Evolutionary conservation across 2,113 vertebrate genomes (phyloP).

Genomic region (Globicephala melas): DNA sequence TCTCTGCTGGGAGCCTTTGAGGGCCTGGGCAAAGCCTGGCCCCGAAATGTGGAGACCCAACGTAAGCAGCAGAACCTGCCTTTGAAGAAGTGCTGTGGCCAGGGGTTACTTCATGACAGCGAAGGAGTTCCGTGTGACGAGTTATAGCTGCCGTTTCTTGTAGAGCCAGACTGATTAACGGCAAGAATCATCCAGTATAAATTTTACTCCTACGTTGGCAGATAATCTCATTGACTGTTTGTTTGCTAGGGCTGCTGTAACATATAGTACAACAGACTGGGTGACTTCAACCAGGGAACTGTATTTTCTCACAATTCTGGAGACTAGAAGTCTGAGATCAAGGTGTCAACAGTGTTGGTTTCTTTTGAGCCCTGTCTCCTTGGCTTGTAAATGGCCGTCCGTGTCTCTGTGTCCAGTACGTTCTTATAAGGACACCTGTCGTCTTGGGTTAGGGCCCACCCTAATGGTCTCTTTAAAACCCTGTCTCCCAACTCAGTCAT

Average conservation of each 20-base stretch:
- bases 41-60: conserved; percentile 88
- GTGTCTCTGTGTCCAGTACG: not conserved
- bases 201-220: not conserved
- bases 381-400: not conserved
- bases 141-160: not conserved
- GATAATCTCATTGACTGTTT: not conserved
- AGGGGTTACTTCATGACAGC: not conserved
- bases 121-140: not conserved
- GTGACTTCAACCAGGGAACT: not conserved
- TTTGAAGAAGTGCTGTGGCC: not conserved
- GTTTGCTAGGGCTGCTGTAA: not conserved
- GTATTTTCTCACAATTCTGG: not conserved
- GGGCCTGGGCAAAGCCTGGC: conserved; percentile 95
- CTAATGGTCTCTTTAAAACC: not conserved
- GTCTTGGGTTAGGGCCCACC: not conserved
- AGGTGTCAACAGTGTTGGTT: not conserved
- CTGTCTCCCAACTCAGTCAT: not conserved
- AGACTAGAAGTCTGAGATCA: not conserved
- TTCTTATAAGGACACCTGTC: not conserved
- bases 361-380: not conserved
- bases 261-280: not conserved
- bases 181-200: not conserved
- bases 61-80: conserved; percentile 79
- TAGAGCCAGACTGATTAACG: not conserved
- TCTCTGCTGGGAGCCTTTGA: conserved; percentile 93